phyloP scores from a whole-genome alignment of 2,113 vertebrate species.

The Reinhardtius hippoglossoides region DNA sequence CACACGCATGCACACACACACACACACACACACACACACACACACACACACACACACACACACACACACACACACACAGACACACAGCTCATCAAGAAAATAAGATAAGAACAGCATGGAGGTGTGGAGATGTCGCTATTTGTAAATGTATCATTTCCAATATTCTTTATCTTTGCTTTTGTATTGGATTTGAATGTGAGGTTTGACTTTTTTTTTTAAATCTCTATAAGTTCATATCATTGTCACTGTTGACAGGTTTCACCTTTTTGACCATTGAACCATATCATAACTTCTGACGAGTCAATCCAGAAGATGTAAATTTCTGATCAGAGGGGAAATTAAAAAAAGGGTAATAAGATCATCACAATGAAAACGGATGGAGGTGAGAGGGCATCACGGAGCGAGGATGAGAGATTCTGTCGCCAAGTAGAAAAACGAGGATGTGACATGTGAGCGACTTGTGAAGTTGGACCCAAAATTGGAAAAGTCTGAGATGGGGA shows the following conservation, averaged over 20 bases:
- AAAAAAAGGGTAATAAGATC: background rate
- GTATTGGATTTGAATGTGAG: background rate
- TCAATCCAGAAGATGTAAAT: background rate
- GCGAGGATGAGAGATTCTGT: background rate
- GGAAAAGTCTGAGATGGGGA: conserved; percentile 14
- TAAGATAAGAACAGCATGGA: background rate
- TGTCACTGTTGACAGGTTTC: too few species aligned
- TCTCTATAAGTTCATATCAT: too few species aligned
- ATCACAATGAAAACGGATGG: background rate
- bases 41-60: background rate
- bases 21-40: background rate
- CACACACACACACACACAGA: background rate
- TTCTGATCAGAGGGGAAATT: background rate
- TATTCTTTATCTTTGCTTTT: background rate
- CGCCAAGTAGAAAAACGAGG: conserved; percentile 11
- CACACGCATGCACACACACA: background rate
- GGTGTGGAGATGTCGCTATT: too few species aligned
- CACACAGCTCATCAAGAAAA: background rate
- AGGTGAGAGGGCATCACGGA: conserved; percentile 12
- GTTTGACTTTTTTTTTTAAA: too few species aligned
- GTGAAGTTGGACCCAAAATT: conserved; percentile 35
- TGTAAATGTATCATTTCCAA: background rate
- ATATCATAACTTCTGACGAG: background rate
- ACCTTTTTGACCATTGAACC: too few species aligned
- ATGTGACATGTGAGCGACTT: background rate